Base-by-base conservation (phyloP, 2,888 invertebrate species). In the Stenodema calcarata region DNA sequence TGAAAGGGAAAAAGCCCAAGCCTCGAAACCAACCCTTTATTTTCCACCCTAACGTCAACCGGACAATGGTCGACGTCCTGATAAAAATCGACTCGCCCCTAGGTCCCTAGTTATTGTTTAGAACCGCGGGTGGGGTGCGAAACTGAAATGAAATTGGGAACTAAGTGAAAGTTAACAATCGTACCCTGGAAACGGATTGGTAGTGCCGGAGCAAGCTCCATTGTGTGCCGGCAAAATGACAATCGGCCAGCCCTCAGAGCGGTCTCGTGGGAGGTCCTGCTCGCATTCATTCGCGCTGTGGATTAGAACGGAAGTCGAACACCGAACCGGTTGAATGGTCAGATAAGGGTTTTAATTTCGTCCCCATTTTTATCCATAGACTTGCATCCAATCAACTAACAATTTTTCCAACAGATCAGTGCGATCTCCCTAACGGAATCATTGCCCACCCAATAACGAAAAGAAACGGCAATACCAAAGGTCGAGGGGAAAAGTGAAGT, bases 101-200 rank as follows among this genome's bases (percentile, higher is more conserved):
- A 50, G 86, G n/a, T 30, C 70, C 86, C 86, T 73, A 76, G 86
- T 80, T 54, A 84, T 84, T 84, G 84, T 84, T 73, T 80, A 54
- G 84, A 30, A 35, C 86, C 70, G 54, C 75, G 75, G 73, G 62
- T 62, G 81, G 80, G 73, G 84, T 84, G 84, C 84, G 84, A 84
- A 84, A 84, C 84, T 84, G 84, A 73, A 84, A 84, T 80, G 62
- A 86, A 86, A 86, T 86, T 86, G 86, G 81, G 50, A 86, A 82
- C 86, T 86, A 86, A 86, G 86, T 86, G 86, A 86, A 86, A 81
- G 80, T 86, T 86, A 86, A 86, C 86, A 84, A 84, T 84, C 73
- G 50, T 35, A 73, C 47, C 28, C 44, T 44, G 84, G n/a, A 70
- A 84, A 84, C 73, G 73, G 84, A 84, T 73, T 73, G 73, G 47